Base-by-base conservation (phyloP, 2,797 vertebrate genomes). In the Ctenopoma kingsleyae region DNA sequence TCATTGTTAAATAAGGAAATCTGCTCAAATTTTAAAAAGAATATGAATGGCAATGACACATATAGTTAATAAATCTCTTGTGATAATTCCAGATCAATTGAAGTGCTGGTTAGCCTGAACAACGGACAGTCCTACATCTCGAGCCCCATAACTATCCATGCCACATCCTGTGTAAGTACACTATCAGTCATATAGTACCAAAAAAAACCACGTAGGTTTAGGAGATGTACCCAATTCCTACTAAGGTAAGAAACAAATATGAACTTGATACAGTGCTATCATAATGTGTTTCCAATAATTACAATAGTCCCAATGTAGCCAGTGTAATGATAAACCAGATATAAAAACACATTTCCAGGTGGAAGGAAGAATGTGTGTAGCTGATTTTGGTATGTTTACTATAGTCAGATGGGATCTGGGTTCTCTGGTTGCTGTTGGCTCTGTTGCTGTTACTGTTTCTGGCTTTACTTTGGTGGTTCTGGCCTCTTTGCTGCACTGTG, bases 401-500 rank as follows among this genome's bases (percentile, higher is more conserved):
- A 0, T 82, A 99, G 98, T 95, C 96, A 13, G 94, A 89, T 30
- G 98, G 97, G 2, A 81, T 81, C 1, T 93, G 93, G 80, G 96
- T 96, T 1, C 40, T 96, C n/a, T 95, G 97, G 76, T 82, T 96
- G 17, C 84, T 99, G 47, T 85, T 99, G 50, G 93, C 94, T 72
- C 91, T 99, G 60, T 38, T 99, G 30, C 85, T 98, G 20, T 86
- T 98, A 3, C 35, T 93, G 82, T 95, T 71, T 2, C 90, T 98
- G 0, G 93, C 1, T 60, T 68, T 91, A 8, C 16, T 90, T 55
- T 93, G 92, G 92, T 93, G 97, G 97, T 97, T 98, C 90, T 98
- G 97, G 97, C 97, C 97, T 27, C 96, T 98, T 68, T 99, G 97
- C 94, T 99, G 98, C 93, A 99, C 96, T 80, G 94, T 99, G 96